Conservation (phyloP, 2,797 vertebrate species). For the Agapornis canus region DNA sequence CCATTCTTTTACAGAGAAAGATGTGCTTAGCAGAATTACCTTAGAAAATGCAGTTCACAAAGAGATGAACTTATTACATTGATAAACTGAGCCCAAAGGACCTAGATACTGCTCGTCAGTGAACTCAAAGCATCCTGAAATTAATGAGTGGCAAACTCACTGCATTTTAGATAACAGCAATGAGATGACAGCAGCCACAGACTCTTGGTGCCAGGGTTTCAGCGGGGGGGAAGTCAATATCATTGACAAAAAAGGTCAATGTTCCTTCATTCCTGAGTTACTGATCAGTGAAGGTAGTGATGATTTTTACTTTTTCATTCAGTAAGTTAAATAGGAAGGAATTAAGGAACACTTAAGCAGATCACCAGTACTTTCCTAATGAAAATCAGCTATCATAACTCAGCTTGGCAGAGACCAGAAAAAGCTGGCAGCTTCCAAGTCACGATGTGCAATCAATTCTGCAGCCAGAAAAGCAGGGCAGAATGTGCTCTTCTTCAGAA, state of each 20-base stretch:
- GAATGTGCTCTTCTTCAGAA: background rate
- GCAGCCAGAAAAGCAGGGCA: background rate
- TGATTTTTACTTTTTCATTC: constrained; percentile 16
- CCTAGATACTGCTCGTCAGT: background rate
- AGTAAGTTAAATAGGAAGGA: background rate
- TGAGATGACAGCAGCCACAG: background rate
- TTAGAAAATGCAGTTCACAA: background rate
- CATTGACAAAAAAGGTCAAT: background rate
- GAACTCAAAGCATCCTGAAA: background rate
- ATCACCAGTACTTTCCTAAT: background rate
- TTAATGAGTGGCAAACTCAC: background rate
- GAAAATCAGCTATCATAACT: constrained; percentile 1
- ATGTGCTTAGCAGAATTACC: background rate
- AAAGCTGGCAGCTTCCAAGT: constrained; percentile 6
- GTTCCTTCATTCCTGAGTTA: background rate
- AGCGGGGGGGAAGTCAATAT: background rate
- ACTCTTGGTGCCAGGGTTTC: background rate
- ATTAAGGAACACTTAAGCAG: background rate
- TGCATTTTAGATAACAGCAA: background rate
- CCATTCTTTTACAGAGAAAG: accelerated
- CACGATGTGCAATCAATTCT: constrained; percentile 17
- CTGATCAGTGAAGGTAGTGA: background rate
- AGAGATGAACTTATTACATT: background rate
- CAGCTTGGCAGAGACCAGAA: background rate
- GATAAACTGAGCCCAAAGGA: background rate